Base-by-base conservation (phyloP, 1,140 invertebrate species). In the Grapholita molesta region DNA sequence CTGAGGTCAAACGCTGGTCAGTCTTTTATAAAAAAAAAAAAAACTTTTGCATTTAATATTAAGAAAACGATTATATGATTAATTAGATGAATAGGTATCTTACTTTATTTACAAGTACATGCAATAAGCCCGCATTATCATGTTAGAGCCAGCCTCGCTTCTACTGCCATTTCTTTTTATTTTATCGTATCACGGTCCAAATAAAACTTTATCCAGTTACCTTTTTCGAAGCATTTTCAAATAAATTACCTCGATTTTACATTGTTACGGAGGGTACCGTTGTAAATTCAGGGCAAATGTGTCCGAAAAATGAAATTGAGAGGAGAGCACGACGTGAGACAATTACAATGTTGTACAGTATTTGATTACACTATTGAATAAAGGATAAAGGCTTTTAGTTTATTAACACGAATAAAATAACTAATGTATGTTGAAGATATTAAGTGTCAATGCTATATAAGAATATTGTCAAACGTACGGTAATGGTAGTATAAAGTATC, bases 201-300 rank as follows among this genome's bases (percentile, higher is more conserved):
- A 72, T 21, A 71, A 64, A 66, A 48, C 21, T 25, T 33, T 28
- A 72, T 66, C 23, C 70, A 55, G 15, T 18, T 52, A 12, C 64
- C 66, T 28, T 61, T 61, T 61, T 24, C n/a, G 25, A 28, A 61
- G 25, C n/a, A 15, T 11, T 61, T 61, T 30, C 55, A 28, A 28
- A 61, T 61, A 61, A 15, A 61, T 61, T 30, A 18, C 55, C 55
- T 61, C 25, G 4, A 61, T 61, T 61, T 61, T 61, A 61, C 55
- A 30, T 28, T 61, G 55, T 61, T 61, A 61, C 30, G 6, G 25
- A 18, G 25, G 25, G 55, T 30, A 15, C 24, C 55, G 55, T 61
- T 61, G 9, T 61, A 61, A 18, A 61, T 61, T 61, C n/a, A 61
- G 55, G 25, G 9, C 55, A 61, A 32, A 61, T 28, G 53, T 55